Conservation (phyloP, 1,140 invertebrate species). For the Habropoda laboriosa region DNA sequence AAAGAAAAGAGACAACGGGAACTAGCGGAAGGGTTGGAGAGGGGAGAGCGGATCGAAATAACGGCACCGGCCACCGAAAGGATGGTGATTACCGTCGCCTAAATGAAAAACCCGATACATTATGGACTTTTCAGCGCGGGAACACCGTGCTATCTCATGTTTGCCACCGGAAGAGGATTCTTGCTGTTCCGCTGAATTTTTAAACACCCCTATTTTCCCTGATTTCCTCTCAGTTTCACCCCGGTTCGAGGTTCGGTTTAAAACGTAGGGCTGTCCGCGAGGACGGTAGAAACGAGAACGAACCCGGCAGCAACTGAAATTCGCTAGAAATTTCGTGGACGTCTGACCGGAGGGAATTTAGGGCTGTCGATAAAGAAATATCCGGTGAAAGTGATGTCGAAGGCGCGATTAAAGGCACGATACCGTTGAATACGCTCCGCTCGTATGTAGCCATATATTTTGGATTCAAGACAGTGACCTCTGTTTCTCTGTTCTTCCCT, state of each 20-base stretch:
- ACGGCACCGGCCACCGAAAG: slow-evolving; percentile 43
- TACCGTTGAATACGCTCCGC: slow-evolving; percentile 11
- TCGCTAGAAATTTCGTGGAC: not conserved
- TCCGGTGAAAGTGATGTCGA: not conserved
- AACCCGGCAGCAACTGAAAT: no score
- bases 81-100: slow-evolving; percentile 60
- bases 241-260: no score
- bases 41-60: slow-evolving; percentile 38
- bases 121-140: slow-evolving; percentile 25
- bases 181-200: not conserved
- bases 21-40: not conserved
- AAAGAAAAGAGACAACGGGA: not conserved
- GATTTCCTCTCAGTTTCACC: not conserved
- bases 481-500: slow-evolving; percentile 12
- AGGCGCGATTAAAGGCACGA: slow-evolving; percentile 2
- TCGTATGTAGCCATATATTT: slow-evolving; percentile 22
- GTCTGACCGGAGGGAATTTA: not conserved
- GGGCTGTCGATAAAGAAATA: not conserved
- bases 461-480: slow-evolving; percentile 18
- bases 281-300: no score
- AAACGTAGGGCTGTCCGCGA: no score
- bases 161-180: not conserved
- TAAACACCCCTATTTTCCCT: no score
- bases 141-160: slow-evolving; percentile 1
- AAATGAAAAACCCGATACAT: slow-evolving; percentile 62